A percentile compares a stretch with the other conserved stretches of the same genome.
These are phyloP conservation scores for Oeneis ivallda DNA, from an alignment of 2,888 invertebrate genomes.

Conservation along the genomic window DNA sequence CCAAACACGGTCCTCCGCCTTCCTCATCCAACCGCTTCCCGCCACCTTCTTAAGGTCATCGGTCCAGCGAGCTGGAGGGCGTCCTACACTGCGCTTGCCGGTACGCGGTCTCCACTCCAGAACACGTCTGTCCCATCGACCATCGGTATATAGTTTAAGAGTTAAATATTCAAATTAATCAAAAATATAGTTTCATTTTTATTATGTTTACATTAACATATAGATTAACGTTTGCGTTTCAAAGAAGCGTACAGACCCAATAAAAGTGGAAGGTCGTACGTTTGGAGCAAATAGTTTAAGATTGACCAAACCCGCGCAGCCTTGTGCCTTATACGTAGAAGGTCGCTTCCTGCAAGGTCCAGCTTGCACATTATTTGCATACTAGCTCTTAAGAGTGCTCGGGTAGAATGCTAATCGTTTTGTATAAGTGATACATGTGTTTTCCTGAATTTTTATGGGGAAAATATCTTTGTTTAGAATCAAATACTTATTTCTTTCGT, in stretches of 20 bases:
- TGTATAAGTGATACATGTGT: neutral
- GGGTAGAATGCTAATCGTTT: slow-evolving; percentile 24
- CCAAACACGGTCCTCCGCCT: too few species aligned
- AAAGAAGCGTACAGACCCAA: neutral
- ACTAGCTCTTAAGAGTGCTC: slow-evolving; percentile 14
- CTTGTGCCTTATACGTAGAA: slow-evolving; percentile 32
- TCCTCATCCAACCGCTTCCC: too few species aligned
- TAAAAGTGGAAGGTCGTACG: slow-evolving; percentile 17
- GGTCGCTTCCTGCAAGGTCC: slow-evolving; percentile 33
- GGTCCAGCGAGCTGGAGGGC: too few species aligned
- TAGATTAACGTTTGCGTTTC: neutral
- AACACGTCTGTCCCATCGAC: too few species aligned
- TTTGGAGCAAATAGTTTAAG: slow-evolving; percentile 20
- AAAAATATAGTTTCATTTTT: too few species aligned
- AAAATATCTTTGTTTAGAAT: neutral
- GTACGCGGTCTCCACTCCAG: too few species aligned
- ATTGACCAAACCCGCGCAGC: slow-evolving; percentile 14
- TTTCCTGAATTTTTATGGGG: neutral
- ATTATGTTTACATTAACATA: neutral
- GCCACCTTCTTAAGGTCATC: too few species aligned
- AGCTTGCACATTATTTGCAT: slow-evolving; percentile 27
- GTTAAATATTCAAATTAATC: too few species aligned
- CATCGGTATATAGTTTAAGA: too few species aligned
- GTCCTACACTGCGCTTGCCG: too few species aligned
- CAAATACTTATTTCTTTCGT: too few species aligned